Base-by-base conservation (phyloP, 2,888 invertebrate species). In the Pseudanteris insignis region DNA sequence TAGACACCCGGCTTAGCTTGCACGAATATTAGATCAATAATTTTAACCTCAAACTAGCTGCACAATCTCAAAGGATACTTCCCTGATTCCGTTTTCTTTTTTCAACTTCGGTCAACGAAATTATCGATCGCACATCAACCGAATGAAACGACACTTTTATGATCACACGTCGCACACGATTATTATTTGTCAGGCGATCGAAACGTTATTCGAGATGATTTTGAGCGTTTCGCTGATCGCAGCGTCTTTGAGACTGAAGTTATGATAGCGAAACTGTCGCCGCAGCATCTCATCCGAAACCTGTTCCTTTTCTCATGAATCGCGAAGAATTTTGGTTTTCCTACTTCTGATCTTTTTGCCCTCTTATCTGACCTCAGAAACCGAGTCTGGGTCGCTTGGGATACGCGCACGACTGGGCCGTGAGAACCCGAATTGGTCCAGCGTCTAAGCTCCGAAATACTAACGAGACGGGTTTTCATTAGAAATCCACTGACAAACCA, bases 1-100 rank as follows among this genome's bases (percentile, higher is more conserved):
- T 70, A 72, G 73, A 72, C 72, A 73, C 72, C 70, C 67, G 64
- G 76, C 73, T 76, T 73, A 76, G 73, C 73, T 76, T 73, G 68
- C 74, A 73, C 73, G 75, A 77, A 76, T 79, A 78, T 79, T 77
- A 79, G 77, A 79, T 79, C 79, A 78, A 79, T 79, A 79, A 78
- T 77, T 78, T 74, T 75, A 74, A 74, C 73, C 70, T 71, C 64
- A 65, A 66, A 67, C 66, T 67, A 63, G 60, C 48, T 63, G 26
- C 40, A 50, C 53, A 59, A 64, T 69, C 65, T 66, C 18, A 68
- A 66, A 69, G 57, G 62, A 46, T 46, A 59, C 44, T 50, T 58
- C 53, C n/a, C n/a, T n/a, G n/a, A n/a, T n/a, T n/a, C n/a, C n/a
- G n/a, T n/a, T n/a, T n/a, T n/a, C n/a, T n/a, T n/a, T n/a, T n/a